phyloP scores from a whole-genome alignment of 2,888 invertebrate genomes.

The Ormyrus nitidulus region DNA sequence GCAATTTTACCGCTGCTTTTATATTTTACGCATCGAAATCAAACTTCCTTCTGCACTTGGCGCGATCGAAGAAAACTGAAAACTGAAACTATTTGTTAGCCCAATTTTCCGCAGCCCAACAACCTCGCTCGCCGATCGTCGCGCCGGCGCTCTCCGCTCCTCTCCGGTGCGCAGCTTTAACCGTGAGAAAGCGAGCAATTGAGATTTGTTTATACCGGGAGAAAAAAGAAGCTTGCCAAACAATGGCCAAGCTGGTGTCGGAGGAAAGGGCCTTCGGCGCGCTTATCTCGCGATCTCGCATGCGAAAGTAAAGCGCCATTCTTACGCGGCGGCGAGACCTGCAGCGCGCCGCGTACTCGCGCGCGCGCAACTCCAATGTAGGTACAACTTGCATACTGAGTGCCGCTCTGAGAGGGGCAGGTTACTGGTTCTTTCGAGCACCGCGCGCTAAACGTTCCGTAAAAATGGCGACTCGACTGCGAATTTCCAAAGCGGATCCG shows the following conservation, averaged over 20 bases:
- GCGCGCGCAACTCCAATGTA: too few species aligned
- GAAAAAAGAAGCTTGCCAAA: slow-evolving; percentile 1
- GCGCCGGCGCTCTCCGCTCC: too few species aligned
- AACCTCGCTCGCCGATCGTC: too few species aligned
- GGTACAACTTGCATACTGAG: background rate
- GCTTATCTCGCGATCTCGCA: slow-evolving; percentile 28
- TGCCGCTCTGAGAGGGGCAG: slow-evolving; percentile 16
- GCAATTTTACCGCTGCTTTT: too few species aligned
- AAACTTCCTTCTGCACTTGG: too few species aligned
- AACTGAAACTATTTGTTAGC: too few species aligned
- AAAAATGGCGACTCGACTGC: slow-evolving; percentile 66
- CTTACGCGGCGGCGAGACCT: slow-evolving; percentile 14
- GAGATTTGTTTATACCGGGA: slow-evolving; percentile 12
- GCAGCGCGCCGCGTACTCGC: too few species aligned
- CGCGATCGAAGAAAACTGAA: too few species aligned
- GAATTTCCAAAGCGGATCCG: too few species aligned
- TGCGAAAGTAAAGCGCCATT: slow-evolving; percentile 48
- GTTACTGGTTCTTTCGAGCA: slow-evolving; percentile 56
- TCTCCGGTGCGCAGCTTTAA: background rate
- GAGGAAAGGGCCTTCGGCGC: slow-evolving; percentile 16
- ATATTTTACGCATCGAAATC: too few species aligned
- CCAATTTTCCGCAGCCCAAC: too few species aligned
- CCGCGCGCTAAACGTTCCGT: slow-evolving; percentile 61
- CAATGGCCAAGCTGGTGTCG: background rate
- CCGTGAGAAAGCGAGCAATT: slow-evolving; percentile 34